phyloP scores from a whole-genome alignment of 37 sponge, comb jelly and placozoan genomes.

The Aplysina aerophoba region DNA sequence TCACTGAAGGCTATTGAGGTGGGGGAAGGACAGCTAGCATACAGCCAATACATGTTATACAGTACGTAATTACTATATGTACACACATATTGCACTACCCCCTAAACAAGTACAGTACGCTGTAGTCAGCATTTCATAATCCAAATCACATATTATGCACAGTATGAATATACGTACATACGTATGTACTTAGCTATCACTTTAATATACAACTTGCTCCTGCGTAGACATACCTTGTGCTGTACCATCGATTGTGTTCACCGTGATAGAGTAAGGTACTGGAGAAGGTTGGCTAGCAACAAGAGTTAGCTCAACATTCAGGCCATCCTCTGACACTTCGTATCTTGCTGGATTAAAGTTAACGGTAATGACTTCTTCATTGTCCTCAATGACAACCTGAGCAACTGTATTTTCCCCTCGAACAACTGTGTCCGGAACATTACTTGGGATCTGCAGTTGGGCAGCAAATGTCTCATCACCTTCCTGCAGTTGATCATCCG shows the following conservation, averaged over 20 bases:
- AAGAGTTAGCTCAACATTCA: background rate
- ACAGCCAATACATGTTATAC: no score
- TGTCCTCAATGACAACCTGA: slow-evolving; percentile 22
- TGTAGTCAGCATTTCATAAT: no score
- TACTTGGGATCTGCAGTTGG: background rate
- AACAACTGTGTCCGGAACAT: background rate
- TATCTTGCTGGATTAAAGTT: background rate
- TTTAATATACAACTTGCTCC: no score
- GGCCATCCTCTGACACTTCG: background rate
- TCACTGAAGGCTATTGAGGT: background rate
- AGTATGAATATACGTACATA: no score
- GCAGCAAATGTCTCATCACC: background rate
- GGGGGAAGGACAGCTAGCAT: no score
- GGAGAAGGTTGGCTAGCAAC: background rate
- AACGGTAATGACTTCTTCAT: slow-evolving; percentile 13
- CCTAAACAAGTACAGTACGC: no score
- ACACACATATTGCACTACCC: no score
- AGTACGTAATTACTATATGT: no score
- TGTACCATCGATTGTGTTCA: slow-evolving; percentile 3
- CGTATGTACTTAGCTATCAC: no score
- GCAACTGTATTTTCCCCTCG: background rate
- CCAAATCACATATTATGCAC: no score
- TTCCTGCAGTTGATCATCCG: background rate
- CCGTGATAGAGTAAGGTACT: background rate
- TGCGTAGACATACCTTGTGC: background rate